Base-by-base conservation (phyloP, 2,113 vertebrate genomes). In the Bucco capensis region DNA sequence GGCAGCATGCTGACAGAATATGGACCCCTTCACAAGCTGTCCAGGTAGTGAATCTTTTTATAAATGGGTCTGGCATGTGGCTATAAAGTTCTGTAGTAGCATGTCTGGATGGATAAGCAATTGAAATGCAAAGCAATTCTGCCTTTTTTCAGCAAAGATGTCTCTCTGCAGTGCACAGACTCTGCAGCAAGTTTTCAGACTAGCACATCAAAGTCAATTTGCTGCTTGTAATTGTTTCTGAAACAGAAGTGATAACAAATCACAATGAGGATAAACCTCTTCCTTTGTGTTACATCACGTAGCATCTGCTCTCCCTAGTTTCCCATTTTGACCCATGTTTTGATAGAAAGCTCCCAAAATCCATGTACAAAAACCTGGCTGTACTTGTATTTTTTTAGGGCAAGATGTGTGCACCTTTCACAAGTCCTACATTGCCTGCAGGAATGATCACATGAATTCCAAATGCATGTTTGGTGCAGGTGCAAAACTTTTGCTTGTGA, bases 71-170 rank as follows among this genome's bases (percentile, higher is more conserved):
- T 88, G 24, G 14, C 15, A 16, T 28, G 21, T 78, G 33, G 10
- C 49, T 81, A 19, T 9, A 51, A 37, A 53, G 14, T 37, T 93
- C 35, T 77, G 19, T 54, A 69, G 70, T 19, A 33, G 6, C 12
- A 31, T 0, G 2, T 54, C 50, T 65, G 40, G 40, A 76, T 14
- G 78, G 17, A 61, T 10, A 16, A 14, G 31, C 0, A 0, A 70
- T 66, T 73, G 44, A 86, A 87, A 82, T 24, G 18, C 62, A 75
- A 64, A 75, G 21, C 5, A 60, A 24, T 87, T 72, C n/a, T 89
- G 71, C 50, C 8, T 37, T 51, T 76, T 72, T 66, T 67, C 24
- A 42, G 33, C 17, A 61, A 47, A 60, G 19, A 6, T 84, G 9
- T 75, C 23, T 80, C 65, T 25, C 0, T 57, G 66, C 31, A 65